Evolutionary conservation across 2,797 vertebrate species (phyloP).

Genomic region (Notolabrus celidotus): DNA sequence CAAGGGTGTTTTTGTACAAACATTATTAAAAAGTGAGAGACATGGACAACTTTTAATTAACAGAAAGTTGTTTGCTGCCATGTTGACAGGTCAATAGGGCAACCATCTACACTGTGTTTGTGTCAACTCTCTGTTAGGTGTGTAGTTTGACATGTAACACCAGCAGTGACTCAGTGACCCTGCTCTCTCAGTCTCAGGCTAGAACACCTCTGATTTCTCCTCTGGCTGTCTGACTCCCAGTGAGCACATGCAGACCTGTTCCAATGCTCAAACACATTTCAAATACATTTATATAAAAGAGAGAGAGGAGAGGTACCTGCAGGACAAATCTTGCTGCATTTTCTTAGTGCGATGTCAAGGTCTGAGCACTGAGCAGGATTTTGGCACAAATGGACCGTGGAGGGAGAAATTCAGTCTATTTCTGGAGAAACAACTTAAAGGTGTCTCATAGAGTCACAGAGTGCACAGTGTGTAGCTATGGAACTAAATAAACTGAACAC

Average conservation of each 20-base stretch:
- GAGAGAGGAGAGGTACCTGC: constrained; percentile 66
- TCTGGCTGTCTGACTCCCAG: constrained; percentile 59
- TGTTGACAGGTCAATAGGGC: too few species aligned
- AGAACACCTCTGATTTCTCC: constrained; percentile 74
- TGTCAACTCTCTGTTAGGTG: background rate
- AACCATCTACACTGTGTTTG: constrained; percentile 33
- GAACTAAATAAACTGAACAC: constrained; percentile 60
- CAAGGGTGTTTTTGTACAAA: too few species aligned
- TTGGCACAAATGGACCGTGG: constrained; percentile 60
- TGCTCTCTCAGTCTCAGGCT: constrained; percentile 26
- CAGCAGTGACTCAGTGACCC: constrained; percentile 58
- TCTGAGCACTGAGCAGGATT: constrained; percentile 60
- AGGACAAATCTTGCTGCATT: constrained; percentile 74
- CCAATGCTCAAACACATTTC: constrained; percentile 78
- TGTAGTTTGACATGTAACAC: too few species aligned
- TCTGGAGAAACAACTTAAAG: constrained; percentile 64
- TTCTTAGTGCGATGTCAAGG: constrained; percentile 69
- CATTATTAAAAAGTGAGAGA: too few species aligned
- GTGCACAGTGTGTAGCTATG: constrained; percentile 55
- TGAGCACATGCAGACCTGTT: constrained; percentile 69
- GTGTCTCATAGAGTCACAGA: constrained; percentile 39
- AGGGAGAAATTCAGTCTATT: constrained; percentile 63
- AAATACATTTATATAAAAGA: constrained; percentile 85
- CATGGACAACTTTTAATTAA: too few species aligned
- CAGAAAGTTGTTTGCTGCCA: too few species aligned